These are phyloP conservation scores for Beris morrisii DNA, from an alignment of 2,888 invertebrate genomes.

Conservation along the genomic window DNA sequence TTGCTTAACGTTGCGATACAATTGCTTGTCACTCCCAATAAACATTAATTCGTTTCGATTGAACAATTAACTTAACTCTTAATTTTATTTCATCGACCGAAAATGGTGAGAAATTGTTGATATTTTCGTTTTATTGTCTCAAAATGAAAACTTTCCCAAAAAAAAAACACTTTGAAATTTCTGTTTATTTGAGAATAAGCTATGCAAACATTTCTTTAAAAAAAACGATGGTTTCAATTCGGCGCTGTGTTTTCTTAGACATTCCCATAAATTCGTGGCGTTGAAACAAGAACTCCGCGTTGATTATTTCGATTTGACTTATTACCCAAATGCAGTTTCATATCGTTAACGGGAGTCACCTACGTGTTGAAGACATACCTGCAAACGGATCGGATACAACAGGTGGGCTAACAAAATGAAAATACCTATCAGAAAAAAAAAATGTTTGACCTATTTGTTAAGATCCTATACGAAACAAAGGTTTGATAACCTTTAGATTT, in stretches of 20 bases:
- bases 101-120: too few relatives aligned
- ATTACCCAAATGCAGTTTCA: conserved; percentile 11
- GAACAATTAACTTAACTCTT: too few relatives aligned
- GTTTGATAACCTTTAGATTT: conserved; percentile 3
- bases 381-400: conserved; percentile 10
- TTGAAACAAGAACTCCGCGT: conserved; percentile 10
- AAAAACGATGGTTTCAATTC: too few relatives aligned
- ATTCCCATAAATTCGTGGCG: conserved; percentile 23
- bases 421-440: background rate
- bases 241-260: conserved; percentile 1
- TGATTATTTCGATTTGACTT: conserved; percentile 23
- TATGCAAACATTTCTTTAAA: too few relatives aligned
- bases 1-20: too few relatives aligned
- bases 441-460: conserved; percentile 21
- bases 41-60: too few relatives aligned
- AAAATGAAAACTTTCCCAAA: too few relatives aligned
- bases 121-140: too few relatives aligned
- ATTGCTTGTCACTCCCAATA: too few relatives aligned
- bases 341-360: conserved; percentile 28
- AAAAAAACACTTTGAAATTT: too few relatives aligned
- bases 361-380: conserved; percentile 12
- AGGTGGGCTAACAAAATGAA: conserved; percentile 10
- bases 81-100: too few relatives aligned
- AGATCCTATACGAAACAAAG: conserved; percentile 15
- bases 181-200: too few relatives aligned